Evolutionary conservation across 2,797 vertebrate genomes (phyloP), one percentile per base, ranked within the genome.

Genomic region (Poecilia picta): DNA sequence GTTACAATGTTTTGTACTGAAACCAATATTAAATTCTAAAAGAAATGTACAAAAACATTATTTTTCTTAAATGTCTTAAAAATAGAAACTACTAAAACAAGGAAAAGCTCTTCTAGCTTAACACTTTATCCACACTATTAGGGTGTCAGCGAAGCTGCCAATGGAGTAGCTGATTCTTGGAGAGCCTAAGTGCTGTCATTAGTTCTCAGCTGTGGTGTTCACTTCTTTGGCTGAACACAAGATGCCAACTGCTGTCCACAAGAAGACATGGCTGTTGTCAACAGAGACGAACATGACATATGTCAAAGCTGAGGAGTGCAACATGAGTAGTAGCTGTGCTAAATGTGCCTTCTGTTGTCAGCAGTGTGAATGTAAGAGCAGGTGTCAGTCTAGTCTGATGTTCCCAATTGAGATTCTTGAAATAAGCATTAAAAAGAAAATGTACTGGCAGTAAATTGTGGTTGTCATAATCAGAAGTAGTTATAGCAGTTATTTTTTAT

Each of bases 251-350:
- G 78, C 64, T 78, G 77, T 75, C 84, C 25, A 33, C 31, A 46
- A 75, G 51, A 78, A 72, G 78, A 71, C 81, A 10, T 64, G 70
- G n/a, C 59, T 81, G 28, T 70, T 75, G 53, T 80, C 78, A 81
- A 59, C 73, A 80, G 76, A 85, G 73, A 77, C 76, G 74, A 45
- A 45, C 81, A 62, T 77, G 78, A 76, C 78, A 86, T 79, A 74
- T 78, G 80, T 75, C 75, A 81, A 75, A 88, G 88, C 72, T 85
- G 80, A 76, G 45, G 73, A 82, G 72, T 81, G 85, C 73, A 85
- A 86, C 81, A 83, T 85, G 79, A 83, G 79, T 77, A 83, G 78
- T 87, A 90, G 81, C 88, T 90, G 85, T 77, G 73, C 68, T 73
- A 72, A 71, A 66, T 86, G 78, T 84, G 71, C 82, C 82, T 81